These are phyloP conservation scores for Pygoscelis antarcticus DNA, from an alignment of 2,113 vertebrate genomes.

Conservation along the genomic window DNA sequence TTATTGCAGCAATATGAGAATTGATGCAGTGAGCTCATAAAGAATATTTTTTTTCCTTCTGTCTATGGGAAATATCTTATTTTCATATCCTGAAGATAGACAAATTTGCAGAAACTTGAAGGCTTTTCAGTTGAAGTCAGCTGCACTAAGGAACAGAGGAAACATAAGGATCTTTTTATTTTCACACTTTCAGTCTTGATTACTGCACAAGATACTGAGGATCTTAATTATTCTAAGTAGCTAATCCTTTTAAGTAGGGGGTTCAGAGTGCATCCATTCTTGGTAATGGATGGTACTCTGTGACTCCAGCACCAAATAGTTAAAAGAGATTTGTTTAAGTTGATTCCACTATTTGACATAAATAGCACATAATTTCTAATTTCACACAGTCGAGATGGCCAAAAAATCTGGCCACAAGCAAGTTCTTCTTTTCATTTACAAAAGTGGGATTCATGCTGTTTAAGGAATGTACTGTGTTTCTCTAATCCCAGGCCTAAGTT, in stretches of 20 bases:
- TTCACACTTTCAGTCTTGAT: not conserved
- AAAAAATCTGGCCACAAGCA: not conserved
- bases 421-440: not conserved
- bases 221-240: not conserved
- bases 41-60: not conserved
- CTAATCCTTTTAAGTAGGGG: not conserved
- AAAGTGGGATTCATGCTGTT: not conserved
- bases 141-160: not conserved
- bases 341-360: not conserved
- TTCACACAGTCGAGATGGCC: not conserved
- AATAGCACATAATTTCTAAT: not conserved
- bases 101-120: not conserved
- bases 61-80: not conserved
- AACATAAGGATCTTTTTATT: not conserved
- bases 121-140: not conserved
- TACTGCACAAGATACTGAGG: not conserved
- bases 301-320: not conserved
- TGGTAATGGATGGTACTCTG: not conserved
- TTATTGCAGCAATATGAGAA: not conserved
- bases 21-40: not conserved
- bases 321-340: not conserved
- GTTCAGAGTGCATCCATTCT: not conserved
- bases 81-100: not conserved
- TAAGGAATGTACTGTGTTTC: slow-evolving; percentile 22
- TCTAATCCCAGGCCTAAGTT: slow-evolving; percentile 22